Evolutionary conservation across 1,140 invertebrate genomes (phyloP).

Genomic region (Drosophila jambulina): DNA sequence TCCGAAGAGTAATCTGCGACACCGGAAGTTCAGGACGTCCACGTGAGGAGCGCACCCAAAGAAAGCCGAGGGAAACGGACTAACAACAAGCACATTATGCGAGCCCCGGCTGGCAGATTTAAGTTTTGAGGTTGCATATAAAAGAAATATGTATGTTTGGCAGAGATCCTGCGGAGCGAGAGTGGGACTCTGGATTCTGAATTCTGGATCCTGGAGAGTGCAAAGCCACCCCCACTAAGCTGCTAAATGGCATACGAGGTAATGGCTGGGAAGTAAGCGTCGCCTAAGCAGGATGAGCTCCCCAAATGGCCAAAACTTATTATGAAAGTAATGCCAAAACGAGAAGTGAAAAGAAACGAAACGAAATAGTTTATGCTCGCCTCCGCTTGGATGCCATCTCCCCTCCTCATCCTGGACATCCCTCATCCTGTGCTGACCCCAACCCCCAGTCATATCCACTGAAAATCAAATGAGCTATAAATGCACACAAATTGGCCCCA

Average conservation of each 20-base stretch:
- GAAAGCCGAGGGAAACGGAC: slow-evolving; percentile 18
- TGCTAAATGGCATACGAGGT: slow-evolving; percentile 75
- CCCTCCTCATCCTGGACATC: neutral
- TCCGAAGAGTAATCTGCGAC: slow-evolving; percentile 60
- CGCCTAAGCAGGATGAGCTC: slow-evolving; percentile 78
- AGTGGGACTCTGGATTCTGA: neutral
- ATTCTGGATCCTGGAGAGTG: slow-evolving; percentile 28
- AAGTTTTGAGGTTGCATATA: slow-evolving; percentile 79
- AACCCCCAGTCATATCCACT: slow-evolving; percentile 55
- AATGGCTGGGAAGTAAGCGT: slow-evolving; percentile 74
- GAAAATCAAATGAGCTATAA: slow-evolving; percentile 78
- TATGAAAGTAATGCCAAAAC: slow-evolving; percentile 71
- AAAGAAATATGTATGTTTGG: slow-evolving; percentile 65
- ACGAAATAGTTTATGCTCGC: slow-evolving; percentile 35
- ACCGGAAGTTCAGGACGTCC: slow-evolving; percentile 59
- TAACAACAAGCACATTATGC: slow-evolving; percentile 49
- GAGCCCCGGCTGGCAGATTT: slow-evolving; percentile 64
- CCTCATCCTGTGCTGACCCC: slow-evolving; percentile 1
- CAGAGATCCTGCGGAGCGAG: slow-evolving; percentile 4
- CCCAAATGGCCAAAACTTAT: slow-evolving; percentile 78
- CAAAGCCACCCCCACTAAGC: slow-evolving; percentile 66
- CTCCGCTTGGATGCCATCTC: neutral
- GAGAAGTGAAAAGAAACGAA: slow-evolving; percentile 48
- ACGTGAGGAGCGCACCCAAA: slow-evolving; percentile 45
- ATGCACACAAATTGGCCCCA: slow-evolving; percentile 67